phyloP scores from a whole-genome alignment of 30 jellyfish, hydroid and myxozoan species.

The Pseudorhiza aurosa region DNA sequence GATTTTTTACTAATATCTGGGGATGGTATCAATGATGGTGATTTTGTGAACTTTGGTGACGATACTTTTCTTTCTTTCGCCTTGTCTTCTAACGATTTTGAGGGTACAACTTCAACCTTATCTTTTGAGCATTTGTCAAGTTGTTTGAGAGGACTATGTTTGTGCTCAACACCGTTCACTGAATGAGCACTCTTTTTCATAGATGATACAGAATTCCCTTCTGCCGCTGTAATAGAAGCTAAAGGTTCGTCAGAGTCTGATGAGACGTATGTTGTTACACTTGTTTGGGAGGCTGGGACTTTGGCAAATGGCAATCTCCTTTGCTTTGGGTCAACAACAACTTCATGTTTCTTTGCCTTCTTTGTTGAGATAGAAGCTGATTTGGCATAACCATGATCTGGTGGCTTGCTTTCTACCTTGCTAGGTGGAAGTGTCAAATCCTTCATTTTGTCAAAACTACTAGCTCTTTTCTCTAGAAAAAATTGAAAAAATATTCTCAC shows the following conservation, averaged over 20 bases:
- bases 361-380: slow-evolving; percentile 1
- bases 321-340: slow-evolving; percentile 17
- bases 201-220: neutral
- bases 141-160: neutral
- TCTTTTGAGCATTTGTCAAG: neutral
- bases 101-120: neutral
- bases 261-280: neutral
- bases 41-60: neutral
- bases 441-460: neutral
- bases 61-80: neutral
- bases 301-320: slow-evolving; percentile 35
- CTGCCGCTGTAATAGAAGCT: slow-evolving; percentile 6
- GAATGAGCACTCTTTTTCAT: neutral
- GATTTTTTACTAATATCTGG: neutral
- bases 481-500: too few species aligned
- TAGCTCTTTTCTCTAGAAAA: neutral
- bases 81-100: neutral
- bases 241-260: slow-evolving; percentile 85
- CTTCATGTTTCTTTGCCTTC: neutral
- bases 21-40: neutral
- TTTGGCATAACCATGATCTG: slow-evolving; percentile 53
- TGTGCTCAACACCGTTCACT: neutral
- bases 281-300: slow-evolving; percentile 16
- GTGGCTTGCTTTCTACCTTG: neutral
- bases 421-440: neutral